phyloP scores from a whole-genome alignment of 2,113 vertebrate genomes.

The Eleginops maclovinus region DNA sequence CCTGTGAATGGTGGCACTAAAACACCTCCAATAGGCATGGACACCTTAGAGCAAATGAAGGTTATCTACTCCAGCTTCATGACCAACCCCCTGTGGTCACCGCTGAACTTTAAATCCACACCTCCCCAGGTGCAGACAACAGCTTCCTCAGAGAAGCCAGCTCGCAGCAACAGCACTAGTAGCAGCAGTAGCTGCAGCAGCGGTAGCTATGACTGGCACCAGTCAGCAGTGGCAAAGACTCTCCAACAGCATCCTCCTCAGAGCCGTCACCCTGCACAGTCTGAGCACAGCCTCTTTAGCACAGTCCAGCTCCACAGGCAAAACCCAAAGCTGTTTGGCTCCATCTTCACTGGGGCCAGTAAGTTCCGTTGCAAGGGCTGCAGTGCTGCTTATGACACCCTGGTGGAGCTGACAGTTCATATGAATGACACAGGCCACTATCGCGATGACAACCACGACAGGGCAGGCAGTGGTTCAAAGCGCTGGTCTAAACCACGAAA shows the following conservation, averaged over 20 bases:
- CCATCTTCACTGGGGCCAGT: slow-evolving; percentile 98
- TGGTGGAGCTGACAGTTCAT: slow-evolving; percentile 98
- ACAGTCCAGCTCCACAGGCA: slow-evolving; percentile 97
- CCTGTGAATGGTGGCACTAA: slow-evolving; percentile 77
- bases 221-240: slow-evolving; percentile 96
- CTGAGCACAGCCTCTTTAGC: slow-evolving; percentile 95
- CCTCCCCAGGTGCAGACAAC: slow-evolving; percentile 70
- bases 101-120: slow-evolving; percentile 90
- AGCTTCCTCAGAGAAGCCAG: slow-evolving; percentile 86
- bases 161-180: slow-evolving; percentile 88
- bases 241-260: slow-evolving; percentile 95
- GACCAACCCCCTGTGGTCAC: slow-evolving; percentile 96
- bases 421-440: slow-evolving; percentile 99
- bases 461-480: slow-evolving; percentile 90
- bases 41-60: slow-evolving; percentile 99
- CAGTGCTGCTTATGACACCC: slow-evolving; percentile 96
- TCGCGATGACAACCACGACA: slow-evolving; percentile 97
- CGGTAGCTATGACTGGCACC: slow-evolving; percentile 98
- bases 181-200: slow-evolving; percentile 93
- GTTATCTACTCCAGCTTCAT: slow-evolving; percentile 97
- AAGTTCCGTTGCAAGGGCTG: slow-evolving; percentile 99
- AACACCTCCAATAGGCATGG: slow-evolving; percentile 83
- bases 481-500: slow-evolving; percentile 99
- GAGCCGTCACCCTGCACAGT: slow-evolving; percentile 83
- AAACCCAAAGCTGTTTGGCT: slow-evolving; percentile 96